Conservation (phyloP, 2,113 vertebrate species). For the Alces alces region DNA sequence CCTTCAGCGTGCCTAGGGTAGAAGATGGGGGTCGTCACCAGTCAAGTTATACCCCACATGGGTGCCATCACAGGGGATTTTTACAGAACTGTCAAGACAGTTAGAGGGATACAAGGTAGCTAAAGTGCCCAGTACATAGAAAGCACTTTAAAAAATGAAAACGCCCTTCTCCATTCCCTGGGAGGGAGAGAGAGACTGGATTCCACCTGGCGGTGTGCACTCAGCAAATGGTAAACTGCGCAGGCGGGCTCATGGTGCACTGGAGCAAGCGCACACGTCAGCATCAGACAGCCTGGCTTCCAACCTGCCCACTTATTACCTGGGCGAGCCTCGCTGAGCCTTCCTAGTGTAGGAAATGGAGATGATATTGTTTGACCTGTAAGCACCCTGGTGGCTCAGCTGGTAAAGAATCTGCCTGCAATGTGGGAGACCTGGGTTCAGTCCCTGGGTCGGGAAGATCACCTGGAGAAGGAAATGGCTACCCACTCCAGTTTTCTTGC, state of each 20-base stretch:
- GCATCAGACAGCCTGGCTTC: not conserved
- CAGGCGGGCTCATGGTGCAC: fast-evolving
- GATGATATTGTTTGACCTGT: not conserved
- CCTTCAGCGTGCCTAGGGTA: fast-evolving
- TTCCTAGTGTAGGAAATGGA: not conserved
- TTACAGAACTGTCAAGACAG: not conserved
- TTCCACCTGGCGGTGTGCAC: not conserved
- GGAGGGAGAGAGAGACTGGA: not conserved
- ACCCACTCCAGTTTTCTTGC: not conserved
- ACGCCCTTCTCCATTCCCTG: not conserved
- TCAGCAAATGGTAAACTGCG: not conserved
- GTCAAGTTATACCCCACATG: not conserved
- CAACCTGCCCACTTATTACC: not conserved
- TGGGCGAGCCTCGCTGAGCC: not conserved
- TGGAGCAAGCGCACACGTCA: fast-evolving
- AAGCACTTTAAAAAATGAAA: not conserved
- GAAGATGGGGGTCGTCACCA: not conserved
- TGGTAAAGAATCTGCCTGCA: not conserved
- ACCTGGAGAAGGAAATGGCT: not conserved
- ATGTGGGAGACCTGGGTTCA: not conserved
- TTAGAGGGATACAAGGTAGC: not conserved
- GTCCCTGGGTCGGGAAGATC: not conserved
- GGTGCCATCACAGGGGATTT: not conserved
- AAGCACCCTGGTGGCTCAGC: not conserved
- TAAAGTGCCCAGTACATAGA: not conserved